Percentiles rank a stretch among this genome's conserved stretches.
Evolutionary conservation across 2,888 invertebrate species (phyloP).

Genomic region (Cinara cedri): DNA sequence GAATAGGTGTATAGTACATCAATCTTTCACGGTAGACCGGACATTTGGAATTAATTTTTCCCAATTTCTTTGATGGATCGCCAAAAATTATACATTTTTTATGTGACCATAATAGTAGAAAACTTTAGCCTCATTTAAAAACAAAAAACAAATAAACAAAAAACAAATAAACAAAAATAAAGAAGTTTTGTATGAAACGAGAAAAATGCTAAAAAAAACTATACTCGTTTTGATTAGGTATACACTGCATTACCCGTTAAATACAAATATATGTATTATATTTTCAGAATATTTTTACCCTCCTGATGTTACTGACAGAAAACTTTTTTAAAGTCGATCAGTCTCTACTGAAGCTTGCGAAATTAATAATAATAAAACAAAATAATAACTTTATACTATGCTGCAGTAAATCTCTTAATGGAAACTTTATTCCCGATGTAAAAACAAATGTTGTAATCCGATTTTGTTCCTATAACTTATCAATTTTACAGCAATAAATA

Average conservation of each 20-base stretch:
- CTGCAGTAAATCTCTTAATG: not conserved
- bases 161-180: not conserved
- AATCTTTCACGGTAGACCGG: constrained; percentile 5
- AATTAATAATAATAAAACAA: not conserved
- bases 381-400: not conserved
- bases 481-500: not conserved
- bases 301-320: not conserved
- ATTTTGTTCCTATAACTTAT: not conserved
- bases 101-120: not conserved
- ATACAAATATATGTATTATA: not conserved
- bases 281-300: not conserved
- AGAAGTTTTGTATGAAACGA: not conserved
- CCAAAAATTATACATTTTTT: constrained; percentile 12
- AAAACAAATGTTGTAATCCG: not conserved
- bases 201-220: not conserved
- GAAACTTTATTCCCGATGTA: not conserved
- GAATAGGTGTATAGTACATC: not conserved
- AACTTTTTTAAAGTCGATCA: not conserved
- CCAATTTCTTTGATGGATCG: constrained; percentile 18
- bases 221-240: not conserved
- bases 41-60: constrained; percentile 21
- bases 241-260: not conserved
- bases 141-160: not conserved
- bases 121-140: not conserved
- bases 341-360: not conserved